phyloP scores from a whole-genome alignment of 53 echinoderm and acorn worm genomes.

The Paracentrotus lividus region DNA sequence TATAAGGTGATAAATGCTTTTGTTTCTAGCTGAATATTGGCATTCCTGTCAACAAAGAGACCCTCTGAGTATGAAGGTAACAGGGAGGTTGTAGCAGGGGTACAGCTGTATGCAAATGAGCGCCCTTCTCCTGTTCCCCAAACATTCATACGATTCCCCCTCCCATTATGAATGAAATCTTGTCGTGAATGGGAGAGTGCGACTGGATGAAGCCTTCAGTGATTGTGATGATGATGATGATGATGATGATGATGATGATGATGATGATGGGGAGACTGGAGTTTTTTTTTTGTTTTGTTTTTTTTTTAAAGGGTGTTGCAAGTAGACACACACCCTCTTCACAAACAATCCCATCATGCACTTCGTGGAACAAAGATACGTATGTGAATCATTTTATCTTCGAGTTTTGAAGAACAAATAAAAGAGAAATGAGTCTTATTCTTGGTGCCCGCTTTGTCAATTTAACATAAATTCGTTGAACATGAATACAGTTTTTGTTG shows the following conservation, averaged over 20 bases:
- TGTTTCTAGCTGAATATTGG: constrained; percentile 38
- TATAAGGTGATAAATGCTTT: constrained; percentile 34
- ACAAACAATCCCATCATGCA: neutral
- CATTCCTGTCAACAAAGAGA: constrained; percentile 41
- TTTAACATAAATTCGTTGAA: neutral
- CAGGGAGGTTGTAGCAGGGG: neutral
- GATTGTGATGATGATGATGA: too few relatives aligned
- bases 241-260: too few relatives aligned
- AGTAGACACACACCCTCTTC: neutral
- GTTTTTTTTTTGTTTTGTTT: too few relatives aligned
- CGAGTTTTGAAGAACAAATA: neutral
- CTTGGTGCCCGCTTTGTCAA: neutral
- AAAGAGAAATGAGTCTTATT: neutral
- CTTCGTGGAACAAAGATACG: constrained; percentile 1
- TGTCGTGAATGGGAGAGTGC: constrained; percentile 7
- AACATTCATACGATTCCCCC: constrained; percentile 27
- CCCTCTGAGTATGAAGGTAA: neutral
- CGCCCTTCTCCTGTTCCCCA: constrained; percentile 17
- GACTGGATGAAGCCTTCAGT: constrained; percentile 4
- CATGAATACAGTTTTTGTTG: neutral
- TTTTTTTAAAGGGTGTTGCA: neutral
- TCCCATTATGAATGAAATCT: constrained; percentile 7
- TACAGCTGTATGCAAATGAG: constrained; percentile 44
- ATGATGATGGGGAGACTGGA: neutral
- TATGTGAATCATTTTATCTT: constrained; percentile 12